Evolutionary conservation across 2,888 invertebrate species (phyloP).

Genomic region (Scaptomyza tumidula): DNA sequence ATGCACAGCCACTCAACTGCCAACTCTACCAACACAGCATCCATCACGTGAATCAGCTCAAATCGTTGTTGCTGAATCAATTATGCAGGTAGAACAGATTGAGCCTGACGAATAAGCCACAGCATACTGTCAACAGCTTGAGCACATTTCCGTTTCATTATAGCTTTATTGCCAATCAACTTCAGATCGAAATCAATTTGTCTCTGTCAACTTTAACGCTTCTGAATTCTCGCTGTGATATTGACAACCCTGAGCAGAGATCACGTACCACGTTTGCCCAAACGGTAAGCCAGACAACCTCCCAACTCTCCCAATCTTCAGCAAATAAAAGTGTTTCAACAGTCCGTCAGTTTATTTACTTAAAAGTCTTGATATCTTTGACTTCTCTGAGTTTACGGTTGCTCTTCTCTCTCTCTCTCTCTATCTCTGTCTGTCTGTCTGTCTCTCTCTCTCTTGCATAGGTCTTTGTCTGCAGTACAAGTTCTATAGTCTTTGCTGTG

Average conservation of each 20-base stretch:
- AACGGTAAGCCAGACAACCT: slow-evolving; percentile 10
- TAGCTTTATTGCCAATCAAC: slow-evolving; percentile 30
- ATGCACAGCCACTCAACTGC: slow-evolving; percentile 31
- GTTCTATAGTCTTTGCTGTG: neutral
- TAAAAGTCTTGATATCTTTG: neutral
- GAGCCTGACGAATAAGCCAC: slow-evolving; percentile 23
- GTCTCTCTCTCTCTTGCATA: neutral
- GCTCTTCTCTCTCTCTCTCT: neutral
- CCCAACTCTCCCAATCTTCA: slow-evolving; percentile 11
- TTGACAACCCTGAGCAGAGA: slow-evolving; percentile 31
- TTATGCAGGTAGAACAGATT: slow-evolving; percentile 38
- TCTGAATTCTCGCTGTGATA: slow-evolving; percentile 38
- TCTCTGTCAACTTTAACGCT: slow-evolving; percentile 64
- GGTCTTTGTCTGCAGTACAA: neutral
- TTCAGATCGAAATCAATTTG: slow-evolving; percentile 44
- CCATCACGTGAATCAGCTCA: slow-evolving; percentile 49
- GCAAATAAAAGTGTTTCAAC: slow-evolving; percentile 5
- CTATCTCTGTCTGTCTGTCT: neutral
- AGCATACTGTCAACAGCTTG: slow-evolving; percentile 40
- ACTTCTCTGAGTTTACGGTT: neutral
- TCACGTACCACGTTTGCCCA: slow-evolving; percentile 29
- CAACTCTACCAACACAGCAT: slow-evolving; percentile 35
- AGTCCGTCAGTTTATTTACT: neutral
- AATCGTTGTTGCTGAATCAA: slow-evolving; percentile 19
- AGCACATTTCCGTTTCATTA: slow-evolving; percentile 65